A percentile compares a stretch with the other conserved stretches of the same genome.
phyloP scores from a whole-genome alignment of 1,140 invertebrate species.

The Antheraea pernyi region DNA sequence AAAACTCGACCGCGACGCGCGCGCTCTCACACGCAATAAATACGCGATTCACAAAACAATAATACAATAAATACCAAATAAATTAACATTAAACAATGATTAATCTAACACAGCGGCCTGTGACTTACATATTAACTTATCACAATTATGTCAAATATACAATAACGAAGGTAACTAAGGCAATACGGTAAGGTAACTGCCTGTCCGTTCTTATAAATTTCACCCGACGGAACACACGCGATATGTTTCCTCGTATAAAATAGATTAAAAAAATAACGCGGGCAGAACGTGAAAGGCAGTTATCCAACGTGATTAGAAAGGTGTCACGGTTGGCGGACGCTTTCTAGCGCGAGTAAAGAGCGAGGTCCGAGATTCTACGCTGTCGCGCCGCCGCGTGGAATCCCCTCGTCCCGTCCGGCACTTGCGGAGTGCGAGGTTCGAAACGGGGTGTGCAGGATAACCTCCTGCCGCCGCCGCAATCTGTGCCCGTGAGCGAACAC shows the following conservation, averaged over 20 bases:
- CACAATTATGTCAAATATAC: conserved; percentile 51
- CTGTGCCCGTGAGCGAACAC: conserved; percentile 76
- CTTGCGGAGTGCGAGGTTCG: conserved; percentile 87
- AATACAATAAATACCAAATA: conserved; percentile 64
- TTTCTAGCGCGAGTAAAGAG: conserved; percentile 78
- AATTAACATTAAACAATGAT: conserved; percentile 54
- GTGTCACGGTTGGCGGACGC: conserved; percentile 71
- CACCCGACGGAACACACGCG: conserved; percentile 52
- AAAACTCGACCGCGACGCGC: conserved; percentile 63
- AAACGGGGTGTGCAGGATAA: conserved; percentile 67
- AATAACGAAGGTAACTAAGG: conserved; percentile 29
- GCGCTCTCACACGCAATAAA: conserved; percentile 52
- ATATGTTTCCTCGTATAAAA: conserved; percentile 62
- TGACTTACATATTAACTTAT: conserved; percentile 10
- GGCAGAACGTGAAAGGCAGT: conserved; percentile 73
- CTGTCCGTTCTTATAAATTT: conserved; percentile 17
- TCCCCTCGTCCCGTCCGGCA: conserved; percentile 91
- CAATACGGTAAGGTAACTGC: conserved; percentile 6
- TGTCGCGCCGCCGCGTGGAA: conserved; percentile 81
- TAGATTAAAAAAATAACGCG: conserved; percentile 57
- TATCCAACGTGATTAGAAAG: conserved; percentile 76
- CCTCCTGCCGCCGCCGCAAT: conserved; percentile 77
- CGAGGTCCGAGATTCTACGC: conserved; percentile 77
- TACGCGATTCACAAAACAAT: conserved; percentile 57
- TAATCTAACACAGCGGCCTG: conserved; percentile 16